These are phyloP conservation scores for Pseudochirops corinnae DNA, from an alignment of 2,797 vertebrate genomes.

Conservation along the genomic window DNA sequence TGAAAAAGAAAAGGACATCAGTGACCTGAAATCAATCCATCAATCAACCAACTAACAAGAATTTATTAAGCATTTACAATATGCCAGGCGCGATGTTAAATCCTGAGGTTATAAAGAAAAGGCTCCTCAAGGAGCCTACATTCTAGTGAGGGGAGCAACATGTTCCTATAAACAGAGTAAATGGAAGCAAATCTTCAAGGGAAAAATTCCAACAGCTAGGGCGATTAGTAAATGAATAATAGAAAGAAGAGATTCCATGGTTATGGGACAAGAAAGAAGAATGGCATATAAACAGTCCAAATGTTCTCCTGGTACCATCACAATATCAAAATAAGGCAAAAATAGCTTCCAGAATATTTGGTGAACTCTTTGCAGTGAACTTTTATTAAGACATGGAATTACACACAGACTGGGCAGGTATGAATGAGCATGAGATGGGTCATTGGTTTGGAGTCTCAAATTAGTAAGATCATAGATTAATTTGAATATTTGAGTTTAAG, in stretches of 20 bases:
- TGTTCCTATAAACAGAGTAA: not conserved
- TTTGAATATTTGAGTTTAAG: not conserved
- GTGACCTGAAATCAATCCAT: not conserved
- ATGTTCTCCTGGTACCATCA: not conserved
- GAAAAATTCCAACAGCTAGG: not conserved
- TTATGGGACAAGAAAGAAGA: not conserved
- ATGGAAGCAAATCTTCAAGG: not conserved
- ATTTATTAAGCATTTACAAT: not conserved
- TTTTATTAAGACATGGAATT: not conserved
- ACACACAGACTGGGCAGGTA: not conserved
- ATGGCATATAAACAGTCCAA: not conserved
- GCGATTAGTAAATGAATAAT: not conserved
- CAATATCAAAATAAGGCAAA: not conserved
- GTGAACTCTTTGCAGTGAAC: not conserved
- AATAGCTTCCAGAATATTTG: not conserved
- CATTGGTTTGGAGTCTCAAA: not conserved
- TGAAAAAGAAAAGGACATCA: not conserved
- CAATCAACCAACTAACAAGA: not conserved
- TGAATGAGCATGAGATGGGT: not conserved
- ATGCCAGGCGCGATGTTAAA: not conserved
- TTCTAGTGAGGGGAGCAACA: not conserved
- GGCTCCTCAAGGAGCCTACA: not conserved
- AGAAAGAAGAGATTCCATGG: not conserved
- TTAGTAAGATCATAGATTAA: not conserved
- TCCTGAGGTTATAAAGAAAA: not conserved